Evolutionary conservation across 2,113 vertebrate species (phyloP).

Genomic region (Opisthocomus hoazin): DNA sequence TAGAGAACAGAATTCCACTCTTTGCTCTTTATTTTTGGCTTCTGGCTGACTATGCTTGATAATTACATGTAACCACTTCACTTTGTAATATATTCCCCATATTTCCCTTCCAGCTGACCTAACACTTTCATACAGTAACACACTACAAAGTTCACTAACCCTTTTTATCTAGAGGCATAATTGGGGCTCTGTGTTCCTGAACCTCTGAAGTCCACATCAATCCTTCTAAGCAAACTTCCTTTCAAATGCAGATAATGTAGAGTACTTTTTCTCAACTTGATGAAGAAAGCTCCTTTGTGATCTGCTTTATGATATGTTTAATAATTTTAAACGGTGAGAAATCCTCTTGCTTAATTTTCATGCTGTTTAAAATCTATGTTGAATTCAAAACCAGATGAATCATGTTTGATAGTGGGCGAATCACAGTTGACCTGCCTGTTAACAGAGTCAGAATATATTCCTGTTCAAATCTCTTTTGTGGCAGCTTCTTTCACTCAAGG

Average conservation of each 20-base stretch:
- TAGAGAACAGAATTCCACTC: slow-evolving; percentile 28
- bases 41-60: slow-evolving; percentile 18
- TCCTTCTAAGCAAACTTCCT: slow-evolving; percentile 51
- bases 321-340: not conserved
- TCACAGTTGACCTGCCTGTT: not conserved
- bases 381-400: not conserved
- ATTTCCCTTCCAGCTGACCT: slow-evolving; percentile 56
- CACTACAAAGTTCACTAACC: slow-evolving; percentile 45
- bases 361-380: not conserved
- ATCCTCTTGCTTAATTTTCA: not conserved
- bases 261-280: not conserved
- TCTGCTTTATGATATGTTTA: not conserved
- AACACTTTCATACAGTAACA: slow-evolving; percentile 58
- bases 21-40: slow-evolving; percentile 33
- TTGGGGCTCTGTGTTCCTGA: slow-evolving; percentile 4
- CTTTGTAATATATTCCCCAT: slow-evolving; percentile 38
- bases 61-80: slow-evolving; percentile 56
- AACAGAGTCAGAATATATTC: not conserved
- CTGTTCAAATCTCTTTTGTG: not conserved
- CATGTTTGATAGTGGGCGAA: not conserved
- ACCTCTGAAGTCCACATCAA: slow-evolving; percentile 17
- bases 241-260: slow-evolving; percentile 56
- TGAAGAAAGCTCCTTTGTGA: not conserved
- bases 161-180: slow-evolving; percentile 41
- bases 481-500: not conserved